These are phyloP conservation scores for Nysson spinosus DNA, from an alignment of 2,888 invertebrate species.

Conservation along the genomic window DNA sequence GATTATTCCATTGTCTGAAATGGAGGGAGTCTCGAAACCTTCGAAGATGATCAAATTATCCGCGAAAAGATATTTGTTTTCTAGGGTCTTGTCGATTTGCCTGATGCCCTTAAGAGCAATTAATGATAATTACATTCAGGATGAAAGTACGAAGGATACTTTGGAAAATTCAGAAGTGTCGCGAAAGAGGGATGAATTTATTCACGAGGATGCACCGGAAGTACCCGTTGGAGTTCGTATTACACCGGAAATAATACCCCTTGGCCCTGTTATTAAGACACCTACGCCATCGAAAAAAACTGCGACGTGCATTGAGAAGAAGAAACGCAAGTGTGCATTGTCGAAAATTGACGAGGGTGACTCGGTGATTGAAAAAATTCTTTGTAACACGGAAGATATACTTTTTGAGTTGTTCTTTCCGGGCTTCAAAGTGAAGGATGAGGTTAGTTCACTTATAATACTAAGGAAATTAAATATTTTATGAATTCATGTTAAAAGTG, in stretches of 20 bases:
- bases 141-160: conserved; percentile 6
- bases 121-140: conserved; percentile 62
- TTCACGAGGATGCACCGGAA: conserved; percentile 47
- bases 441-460: too few species aligned
- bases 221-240: conserved; percentile 50
- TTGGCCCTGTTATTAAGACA: conserved; percentile 71
- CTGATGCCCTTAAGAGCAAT: conserved; percentile 71
- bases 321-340: conserved; percentile 53
- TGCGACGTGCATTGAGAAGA: conserved; percentile 54
- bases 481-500: too few species aligned
- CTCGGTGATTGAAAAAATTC: conserved; percentile 52
- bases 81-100: conserved; percentile 64
- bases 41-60: conserved; percentile 70
- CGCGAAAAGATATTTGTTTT: conserved; percentile 67
- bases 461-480: background rate
- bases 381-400: conserved; percentile 66
- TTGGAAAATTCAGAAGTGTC: background rate
- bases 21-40: conserved; percentile 12
- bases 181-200: background rate
- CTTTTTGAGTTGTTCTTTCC: conserved; percentile 69
- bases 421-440: conserved; percentile 30
- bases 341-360: conserved; percentile 50
- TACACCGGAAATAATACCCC: conserved; percentile 64
- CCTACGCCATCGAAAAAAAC: conserved; percentile 52
- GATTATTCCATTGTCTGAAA: background rate